A percentile compares a stretch with the other conserved stretches of the same genome.
These are phyloP conservation scores for Pyxicephalus adspersus DNA, from an alignment of 2,113 vertebrate genomes.

Conservation along the genomic window DNA sequence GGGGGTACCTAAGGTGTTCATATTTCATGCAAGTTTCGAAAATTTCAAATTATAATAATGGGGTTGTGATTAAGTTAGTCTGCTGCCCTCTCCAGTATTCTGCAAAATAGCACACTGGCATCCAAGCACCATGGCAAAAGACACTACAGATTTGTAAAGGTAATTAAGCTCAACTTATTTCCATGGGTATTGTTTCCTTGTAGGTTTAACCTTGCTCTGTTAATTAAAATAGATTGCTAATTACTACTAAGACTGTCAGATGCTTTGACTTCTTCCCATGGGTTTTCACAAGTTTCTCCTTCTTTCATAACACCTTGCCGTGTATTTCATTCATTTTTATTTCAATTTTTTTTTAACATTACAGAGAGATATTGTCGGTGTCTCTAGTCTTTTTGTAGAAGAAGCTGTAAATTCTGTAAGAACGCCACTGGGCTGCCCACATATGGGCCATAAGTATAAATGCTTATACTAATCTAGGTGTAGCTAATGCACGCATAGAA, in stretches of 20 bases:
- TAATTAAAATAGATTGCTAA: constrained; percentile 44
- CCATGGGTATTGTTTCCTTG: constrained; percentile 39
- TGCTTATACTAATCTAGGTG: too few species aligned
- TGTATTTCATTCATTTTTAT: not conserved
- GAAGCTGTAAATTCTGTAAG: too few species aligned
- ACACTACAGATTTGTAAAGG: constrained; percentile 36
- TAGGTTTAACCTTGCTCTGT: constrained; percentile 44
- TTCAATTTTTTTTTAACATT: too few species aligned
- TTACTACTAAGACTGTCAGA: constrained; percentile 40
- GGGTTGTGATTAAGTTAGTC: not conserved
- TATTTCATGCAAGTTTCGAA: too few species aligned
- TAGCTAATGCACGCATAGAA: too few species aligned
- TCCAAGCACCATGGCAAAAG: not conserved
- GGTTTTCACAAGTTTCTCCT: constrained; percentile 16
- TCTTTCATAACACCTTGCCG: constrained; percentile 32
- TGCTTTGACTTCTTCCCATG: constrained; percentile 34
- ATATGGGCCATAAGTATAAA: too few species aligned
- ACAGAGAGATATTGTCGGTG: too few species aligned
- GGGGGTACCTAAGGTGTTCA: too few species aligned
- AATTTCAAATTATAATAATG: too few species aligned
- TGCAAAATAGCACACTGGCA: not conserved
- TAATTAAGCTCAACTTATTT: constrained; percentile 41
- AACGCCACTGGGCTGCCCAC: too few species aligned
- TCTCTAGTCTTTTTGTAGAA: too few species aligned
- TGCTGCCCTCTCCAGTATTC: too few species aligned